Percentiles rank a stretch among this genome's conserved stretches.
Conservation (phyloP, 2,888 invertebrate species). For the Dioctria rufipes region DNA sequence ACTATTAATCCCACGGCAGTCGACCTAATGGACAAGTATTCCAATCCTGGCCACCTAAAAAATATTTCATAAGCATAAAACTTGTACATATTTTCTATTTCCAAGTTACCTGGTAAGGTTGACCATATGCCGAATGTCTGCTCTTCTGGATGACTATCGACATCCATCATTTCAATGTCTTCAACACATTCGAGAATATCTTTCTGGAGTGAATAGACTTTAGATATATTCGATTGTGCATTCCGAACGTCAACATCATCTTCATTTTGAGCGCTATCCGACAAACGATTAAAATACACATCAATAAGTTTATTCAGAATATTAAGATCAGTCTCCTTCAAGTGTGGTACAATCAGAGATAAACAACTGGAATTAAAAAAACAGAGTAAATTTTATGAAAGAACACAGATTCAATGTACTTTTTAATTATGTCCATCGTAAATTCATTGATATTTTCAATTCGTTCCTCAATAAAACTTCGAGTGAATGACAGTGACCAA, state of each 20-base stretch:
- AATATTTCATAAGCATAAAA: not conserved
- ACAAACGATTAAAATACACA: slow-evolving; percentile 54
- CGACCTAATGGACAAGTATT: slow-evolving; percentile 66
- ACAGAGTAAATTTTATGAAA: not conserved
- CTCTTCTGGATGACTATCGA: slow-evolving; percentile 10
- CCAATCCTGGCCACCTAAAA: slow-evolving; percentile 64
- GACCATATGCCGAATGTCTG: slow-evolving; percentile 66
- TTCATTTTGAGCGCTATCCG: slow-evolving; percentile 46
- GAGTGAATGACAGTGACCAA: slow-evolving; percentile 66
- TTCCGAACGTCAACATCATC: not conserved
- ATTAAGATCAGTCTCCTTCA: slow-evolving; percentile 60
- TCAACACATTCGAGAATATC: not conserved
- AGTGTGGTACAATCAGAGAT: slow-evolving; percentile 64
- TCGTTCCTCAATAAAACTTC: slow-evolving; percentile 64
- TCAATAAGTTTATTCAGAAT: slow-evolving; percentile 62
- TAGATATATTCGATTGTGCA: slow-evolving; percentile 10
- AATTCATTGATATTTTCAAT: slow-evolving; percentile 62
- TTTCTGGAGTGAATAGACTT: slow-evolving; percentile 12
- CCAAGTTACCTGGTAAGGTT: slow-evolving; percentile 62
- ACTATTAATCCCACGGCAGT: slow-evolving; percentile 64
- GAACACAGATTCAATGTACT: slow-evolving; percentile 61
- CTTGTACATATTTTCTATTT: not conserved
- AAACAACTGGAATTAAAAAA: slow-evolving; percentile 63
- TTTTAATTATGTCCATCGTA: slow-evolving; percentile 64
- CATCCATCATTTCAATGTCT: slow-evolving; percentile 19